phyloP scores from a whole-genome alignment of 2,113 vertebrate genomes.

The Platichthys stellatus region DNA sequence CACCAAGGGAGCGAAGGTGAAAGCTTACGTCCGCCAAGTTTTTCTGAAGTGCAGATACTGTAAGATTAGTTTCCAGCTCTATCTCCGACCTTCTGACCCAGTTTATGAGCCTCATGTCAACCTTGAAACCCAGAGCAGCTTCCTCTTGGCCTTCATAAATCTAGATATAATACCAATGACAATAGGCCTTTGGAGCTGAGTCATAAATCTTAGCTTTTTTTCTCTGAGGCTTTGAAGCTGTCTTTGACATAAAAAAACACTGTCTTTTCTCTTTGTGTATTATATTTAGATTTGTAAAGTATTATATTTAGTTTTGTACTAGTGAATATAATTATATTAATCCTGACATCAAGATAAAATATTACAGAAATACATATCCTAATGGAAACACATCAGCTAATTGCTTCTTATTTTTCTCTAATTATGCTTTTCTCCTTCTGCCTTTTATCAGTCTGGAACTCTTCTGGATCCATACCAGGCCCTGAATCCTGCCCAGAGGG shows the following conservation, averaged over 20 bases:
- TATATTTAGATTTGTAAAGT: too few species aligned
- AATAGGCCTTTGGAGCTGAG: constrained; percentile 3
- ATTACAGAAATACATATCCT: background rate
- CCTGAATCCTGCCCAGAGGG: constrained; percentile 86
- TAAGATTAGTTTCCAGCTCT: constrained; percentile 13
- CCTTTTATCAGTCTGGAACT: constrained; percentile 42
- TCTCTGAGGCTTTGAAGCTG: background rate
- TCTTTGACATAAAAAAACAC: background rate
- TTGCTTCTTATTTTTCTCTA: background rate
- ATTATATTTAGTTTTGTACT: background rate
- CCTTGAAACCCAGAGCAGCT: background rate
- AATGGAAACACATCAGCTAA: too few species aligned
- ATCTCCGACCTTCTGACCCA: background rate
- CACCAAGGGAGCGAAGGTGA: constrained; percentile 79
- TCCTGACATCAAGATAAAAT: background rate
- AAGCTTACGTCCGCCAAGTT: background rate
- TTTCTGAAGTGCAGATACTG: background rate
- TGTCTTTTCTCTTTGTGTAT: background rate
- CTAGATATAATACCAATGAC: background rate
- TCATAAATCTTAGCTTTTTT: constrained; percentile 13
- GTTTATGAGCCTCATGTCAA: background rate
- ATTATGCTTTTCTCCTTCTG: background rate
- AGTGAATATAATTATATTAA: background rate
- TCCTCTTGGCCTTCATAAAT: constrained; percentile 5
- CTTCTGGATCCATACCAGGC: constrained; percentile 83